A percentile compares a stretch with the other conserved stretches of the same genome.
These are phyloP conservation scores for Heliconius congener DNA, from an alignment of 1,140 invertebrate genomes.

Conservation along the genomic window DNA sequence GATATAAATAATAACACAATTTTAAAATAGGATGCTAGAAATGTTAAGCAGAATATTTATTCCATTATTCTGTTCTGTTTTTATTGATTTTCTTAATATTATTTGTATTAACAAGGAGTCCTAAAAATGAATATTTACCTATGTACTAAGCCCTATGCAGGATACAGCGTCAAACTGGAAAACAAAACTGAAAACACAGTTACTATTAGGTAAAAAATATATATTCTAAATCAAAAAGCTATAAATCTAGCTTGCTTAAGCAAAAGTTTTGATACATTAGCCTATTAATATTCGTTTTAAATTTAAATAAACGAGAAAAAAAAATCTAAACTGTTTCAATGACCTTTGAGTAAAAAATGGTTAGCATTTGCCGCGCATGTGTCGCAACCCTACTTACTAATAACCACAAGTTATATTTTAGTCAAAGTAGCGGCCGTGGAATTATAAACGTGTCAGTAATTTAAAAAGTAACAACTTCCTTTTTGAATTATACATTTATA, in stretches of 20 bases:
- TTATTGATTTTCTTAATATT: too few relatives aligned
- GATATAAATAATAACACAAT: too few relatives aligned
- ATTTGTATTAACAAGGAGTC: too few relatives aligned
- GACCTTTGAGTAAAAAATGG: neutral
- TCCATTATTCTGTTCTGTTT: too few relatives aligned
- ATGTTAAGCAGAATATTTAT: too few relatives aligned
- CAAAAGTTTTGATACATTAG: neutral
- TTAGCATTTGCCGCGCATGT: constrained; percentile 1
- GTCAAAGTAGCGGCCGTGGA: constrained; percentile 4
- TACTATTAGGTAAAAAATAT: neutral
- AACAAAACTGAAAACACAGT: too few relatives aligned
- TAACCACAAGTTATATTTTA: constrained; percentile 11
- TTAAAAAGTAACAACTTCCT: constrained; percentile 6
- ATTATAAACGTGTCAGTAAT: constrained; percentile 7
- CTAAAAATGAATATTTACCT: too few relatives aligned
- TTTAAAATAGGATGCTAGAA: too few relatives aligned
- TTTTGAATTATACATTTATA: neutral
- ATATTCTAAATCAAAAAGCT: neutral
- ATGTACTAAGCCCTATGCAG: too few relatives aligned
- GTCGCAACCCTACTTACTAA: constrained; percentile 9
- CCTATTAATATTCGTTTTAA: neutral
- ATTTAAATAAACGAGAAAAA: neutral
- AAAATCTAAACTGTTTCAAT: neutral
- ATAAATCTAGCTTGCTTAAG: neutral
- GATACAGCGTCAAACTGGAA: too few relatives aligned